Base-by-base conservation (phyloP, 1,140 invertebrate species). In the Anagrus nilaparvatae region DNA sequence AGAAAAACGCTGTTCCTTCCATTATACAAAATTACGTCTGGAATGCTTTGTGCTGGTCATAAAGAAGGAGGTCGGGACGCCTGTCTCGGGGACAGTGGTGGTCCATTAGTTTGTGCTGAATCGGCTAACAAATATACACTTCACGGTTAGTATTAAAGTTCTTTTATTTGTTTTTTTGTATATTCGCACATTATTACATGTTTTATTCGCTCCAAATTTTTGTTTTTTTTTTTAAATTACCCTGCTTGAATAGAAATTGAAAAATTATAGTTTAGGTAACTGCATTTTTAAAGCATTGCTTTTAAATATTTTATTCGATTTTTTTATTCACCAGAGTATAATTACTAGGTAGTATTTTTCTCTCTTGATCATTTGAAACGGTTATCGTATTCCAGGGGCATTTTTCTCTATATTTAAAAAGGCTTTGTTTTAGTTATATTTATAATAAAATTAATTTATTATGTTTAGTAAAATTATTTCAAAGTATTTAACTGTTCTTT, bases 1-100 rank as follows among this genome's bases (percentile, higher is more conserved):
- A 82, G 80, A 29, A 71, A 80, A 35, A 88, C 87, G 17, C 62
- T 87, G 0, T 83, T 87, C 47, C 67, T 90, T 19, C 79, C 81
- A 7, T 62, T 82, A 12, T 85, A 88, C 53, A 67, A 63, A 44
- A 70, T 79, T 18, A 79, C 77, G 0, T 70, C 77, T 5, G 72
- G 77, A 41, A 80, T 81, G 77, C 69, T 80, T 41, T 81, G 78
- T 49, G 78, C 78, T 6, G 78, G 78, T 3, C 69, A 70, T 13
- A 75, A 76, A 42, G 62, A 74, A 18, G 78, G 78, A 13, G 76
- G 77, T 4, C 60, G 73, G 25, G 78, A 81, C 47, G 77, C 78
- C 0, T 81, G 78, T 53, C 56, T 78, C 12, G 79, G 79, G 5
- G 79, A 82, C 52, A 77, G 74, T 13, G 77, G 78, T 4, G 78